These are phyloP conservation scores for Sarcophilus harrisii DNA, from an alignment of 2,797 vertebrate species.

Conservation along the genomic window DNA sequence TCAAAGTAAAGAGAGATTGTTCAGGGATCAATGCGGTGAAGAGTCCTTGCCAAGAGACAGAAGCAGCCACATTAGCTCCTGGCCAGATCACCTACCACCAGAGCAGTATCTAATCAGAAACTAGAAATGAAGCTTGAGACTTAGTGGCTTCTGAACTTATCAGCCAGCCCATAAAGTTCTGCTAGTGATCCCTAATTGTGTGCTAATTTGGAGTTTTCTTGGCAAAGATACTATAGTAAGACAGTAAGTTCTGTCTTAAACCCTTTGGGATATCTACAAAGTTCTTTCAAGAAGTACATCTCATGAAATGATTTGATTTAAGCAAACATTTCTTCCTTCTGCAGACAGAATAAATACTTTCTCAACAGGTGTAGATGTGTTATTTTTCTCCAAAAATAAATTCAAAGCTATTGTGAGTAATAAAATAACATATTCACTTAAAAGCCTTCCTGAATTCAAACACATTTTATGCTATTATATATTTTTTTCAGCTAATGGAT, in stretches of 20 bases:
- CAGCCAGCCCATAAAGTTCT: not conserved
- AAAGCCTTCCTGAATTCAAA: not conserved
- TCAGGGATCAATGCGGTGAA: not conserved
- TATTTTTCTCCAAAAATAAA: not conserved
- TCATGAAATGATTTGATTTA: not conserved
- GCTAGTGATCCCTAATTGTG: not conserved
- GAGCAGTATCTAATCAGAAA: not conserved
- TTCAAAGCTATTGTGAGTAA: not conserved
- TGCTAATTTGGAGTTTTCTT: too few species aligned
- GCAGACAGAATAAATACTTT: not conserved
- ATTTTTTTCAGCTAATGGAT: not conserved
- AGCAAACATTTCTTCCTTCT: not conserved
- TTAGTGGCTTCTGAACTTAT: not conserved
- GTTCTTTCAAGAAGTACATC: not conserved
- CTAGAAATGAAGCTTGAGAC: too few species aligned
- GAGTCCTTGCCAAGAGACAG: not conserved
- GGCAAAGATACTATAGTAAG: too few species aligned
- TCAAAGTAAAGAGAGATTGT: not conserved
- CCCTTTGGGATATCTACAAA: not conserved
- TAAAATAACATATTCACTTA: not conserved
- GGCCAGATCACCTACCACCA: not conserved
- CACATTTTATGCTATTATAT: not conserved
- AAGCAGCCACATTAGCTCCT: not conserved
- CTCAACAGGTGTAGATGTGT: not conserved
- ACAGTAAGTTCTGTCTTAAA: too few species aligned